Evolutionary conservation across 2,797 vertebrate species (phyloP).

Genomic region (Catostomus latipinnis): DNA sequence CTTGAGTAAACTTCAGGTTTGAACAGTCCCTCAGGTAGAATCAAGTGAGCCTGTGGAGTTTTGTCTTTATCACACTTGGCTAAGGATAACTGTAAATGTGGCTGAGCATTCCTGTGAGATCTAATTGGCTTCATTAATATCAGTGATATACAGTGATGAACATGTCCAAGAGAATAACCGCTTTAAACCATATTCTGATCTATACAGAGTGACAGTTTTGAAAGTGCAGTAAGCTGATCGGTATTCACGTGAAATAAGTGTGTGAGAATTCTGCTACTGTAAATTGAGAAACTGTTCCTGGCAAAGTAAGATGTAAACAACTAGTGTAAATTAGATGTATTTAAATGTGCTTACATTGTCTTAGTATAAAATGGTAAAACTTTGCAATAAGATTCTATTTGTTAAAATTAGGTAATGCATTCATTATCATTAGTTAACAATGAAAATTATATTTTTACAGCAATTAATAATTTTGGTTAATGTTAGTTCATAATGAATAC

Average conservation of each 20-base stretch:
- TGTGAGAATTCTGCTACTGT: no score
- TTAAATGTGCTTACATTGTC: no score
- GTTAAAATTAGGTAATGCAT: no score
- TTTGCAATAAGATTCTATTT: no score
- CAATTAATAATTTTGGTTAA: no score
- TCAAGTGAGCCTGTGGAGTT: slow-evolving; percentile 24
- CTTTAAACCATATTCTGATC: background rate
- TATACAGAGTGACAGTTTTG: background rate
- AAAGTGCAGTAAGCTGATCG: background rate
- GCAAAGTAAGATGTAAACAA: no score
- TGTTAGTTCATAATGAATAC: no score
- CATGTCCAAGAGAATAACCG: slow-evolving; percentile 7
- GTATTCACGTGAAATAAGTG: background rate
- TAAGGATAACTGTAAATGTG: slow-evolving; percentile 4
- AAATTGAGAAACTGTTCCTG: no score
- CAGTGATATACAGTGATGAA: background rate
- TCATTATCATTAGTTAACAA: no score
- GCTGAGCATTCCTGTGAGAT: slow-evolving; percentile 8
- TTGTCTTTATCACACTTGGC: slow-evolving; percentile 31
- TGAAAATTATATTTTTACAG: no score
- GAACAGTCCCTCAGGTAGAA: slow-evolving; percentile 17
- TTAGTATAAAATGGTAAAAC: no score
- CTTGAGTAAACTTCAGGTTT: slow-evolving; percentile 35
- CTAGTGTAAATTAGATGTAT: no score
- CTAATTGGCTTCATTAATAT: slow-evolving; percentile 25